Evolutionary conservation across 1,140 invertebrate genomes (phyloP), one percentile per base, ranked within the genome.

Genomic region (Atta texana): DNA sequence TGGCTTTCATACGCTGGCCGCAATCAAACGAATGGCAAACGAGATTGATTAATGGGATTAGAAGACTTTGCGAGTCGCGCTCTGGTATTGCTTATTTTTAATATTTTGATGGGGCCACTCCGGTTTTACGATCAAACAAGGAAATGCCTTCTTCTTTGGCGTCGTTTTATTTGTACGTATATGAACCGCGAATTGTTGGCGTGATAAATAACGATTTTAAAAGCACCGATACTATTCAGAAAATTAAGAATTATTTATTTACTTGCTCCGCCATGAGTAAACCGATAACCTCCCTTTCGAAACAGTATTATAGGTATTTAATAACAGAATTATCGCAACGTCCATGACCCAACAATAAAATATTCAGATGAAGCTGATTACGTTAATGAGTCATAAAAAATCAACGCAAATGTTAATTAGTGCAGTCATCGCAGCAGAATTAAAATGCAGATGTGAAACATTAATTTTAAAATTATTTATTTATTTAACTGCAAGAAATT

Each of bases 11-110:
- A 63, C 18, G 44, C 57, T 64, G 59, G 21, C 55, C 39, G 69
- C 72, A 88, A 86, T 85, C 72, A 68, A 86, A 88, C 87, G 87
- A 59, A 21, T 68, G 72, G 84, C 57, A 71, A 91, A 84, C 87
- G 63, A 88, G 82, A 90, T 90, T 88, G 90, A 91, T 88, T 88
- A 90, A 90, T 90, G 84, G 77, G 55, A 84, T 84, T 86, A 63
- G 78, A 61, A 75, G 28, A 82, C 34, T 44, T 49, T 61, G 18
- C 53, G 57, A 49, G 24, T 4, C 24, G 10, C 28, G 16, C 51
- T 44, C 39, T 76, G n/a, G 5, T 31, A 71, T 63, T 78, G 89
- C 86, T 89, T 87, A 76, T 31, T 68, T 51, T 53, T 89, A 89
- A 71, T 87, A 87, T 89, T 55, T 77, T 53, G 51, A 80, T 59